Percentiles rank a stretch among this genome's conserved stretches.
Evolutionary conservation across 2,888 invertebrate species (phyloP).

Genomic region (Miltochrista miniata): DNA sequence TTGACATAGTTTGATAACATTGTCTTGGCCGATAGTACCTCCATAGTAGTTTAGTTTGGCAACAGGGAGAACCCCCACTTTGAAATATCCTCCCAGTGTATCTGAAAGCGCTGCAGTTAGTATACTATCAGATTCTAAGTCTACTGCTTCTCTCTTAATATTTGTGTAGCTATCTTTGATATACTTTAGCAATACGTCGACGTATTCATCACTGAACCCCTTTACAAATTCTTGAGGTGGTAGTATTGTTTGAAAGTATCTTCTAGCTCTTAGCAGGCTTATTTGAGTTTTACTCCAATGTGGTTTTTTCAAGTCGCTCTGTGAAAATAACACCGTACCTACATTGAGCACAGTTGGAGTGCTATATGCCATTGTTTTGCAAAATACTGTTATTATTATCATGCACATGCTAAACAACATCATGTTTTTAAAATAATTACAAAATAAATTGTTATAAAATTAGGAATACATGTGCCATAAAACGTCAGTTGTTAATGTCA

Average conservation of each 20-base stretch:
- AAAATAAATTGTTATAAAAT: slow-evolving; percentile 55
- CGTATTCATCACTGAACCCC: slow-evolving; percentile 49
- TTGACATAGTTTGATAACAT: slow-evolving; percentile 79
- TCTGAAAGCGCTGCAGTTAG: slow-evolving; percentile 74
- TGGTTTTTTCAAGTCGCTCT: slow-evolving; percentile 42
- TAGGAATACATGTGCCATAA: neutral
- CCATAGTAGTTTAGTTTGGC: slow-evolving; percentile 85
- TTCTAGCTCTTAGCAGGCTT: slow-evolving; percentile 54
- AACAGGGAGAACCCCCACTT: slow-evolving; percentile 83
- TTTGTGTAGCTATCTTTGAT: slow-evolving; percentile 49
- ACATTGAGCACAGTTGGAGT: slow-evolving; percentile 37
- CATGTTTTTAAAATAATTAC: slow-evolving; percentile 50
- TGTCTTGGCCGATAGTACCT: slow-evolving; percentile 81
- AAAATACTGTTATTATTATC: slow-evolving; percentile 34
- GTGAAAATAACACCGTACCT: slow-evolving; percentile 64
- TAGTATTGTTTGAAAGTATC: slow-evolving; percentile 57
- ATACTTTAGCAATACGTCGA: slow-evolving; percentile 51
- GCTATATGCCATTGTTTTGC: slow-evolving; percentile 16
- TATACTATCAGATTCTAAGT: slow-evolving; percentile 41
- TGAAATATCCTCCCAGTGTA: slow-evolving; percentile 84
- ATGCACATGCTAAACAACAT: slow-evolving; percentile 37
- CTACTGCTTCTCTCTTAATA: slow-evolving; percentile 49
- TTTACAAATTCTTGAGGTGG: slow-evolving; percentile 49
- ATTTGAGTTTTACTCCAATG: slow-evolving; percentile 53
- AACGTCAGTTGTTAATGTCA: neutral